A percentile compares a stretch with the other conserved stretches of the same genome.
Conservation (phyloP, 2,797 vertebrate genomes). For the Enteromius unitaeniatus region DNA sequence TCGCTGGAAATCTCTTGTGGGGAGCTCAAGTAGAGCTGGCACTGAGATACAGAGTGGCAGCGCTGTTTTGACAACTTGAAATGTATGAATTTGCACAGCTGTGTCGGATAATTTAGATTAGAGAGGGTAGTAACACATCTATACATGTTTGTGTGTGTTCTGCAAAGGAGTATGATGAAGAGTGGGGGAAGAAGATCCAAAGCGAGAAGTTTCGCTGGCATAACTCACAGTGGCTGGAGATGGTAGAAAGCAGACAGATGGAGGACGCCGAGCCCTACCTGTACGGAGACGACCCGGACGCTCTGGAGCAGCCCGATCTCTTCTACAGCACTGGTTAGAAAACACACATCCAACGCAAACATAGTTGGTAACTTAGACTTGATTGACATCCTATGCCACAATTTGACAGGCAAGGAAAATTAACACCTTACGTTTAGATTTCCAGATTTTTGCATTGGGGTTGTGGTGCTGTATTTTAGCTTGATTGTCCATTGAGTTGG, state of each 20-base stretch:
- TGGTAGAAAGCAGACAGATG: slow-evolving; percentile 92
- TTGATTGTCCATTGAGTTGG: background rate
- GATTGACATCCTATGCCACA: slow-evolving; percentile 11
- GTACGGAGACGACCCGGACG: slow-evolving; percentile 88
- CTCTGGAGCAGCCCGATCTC: slow-evolving; percentile 86
- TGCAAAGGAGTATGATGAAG: slow-evolving; percentile 91
- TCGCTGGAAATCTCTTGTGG: slow-evolving; percentile 12
- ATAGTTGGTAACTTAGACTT: background rate
- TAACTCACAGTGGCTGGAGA: slow-evolving; percentile 96
- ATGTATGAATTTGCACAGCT: slow-evolving; percentile 39
- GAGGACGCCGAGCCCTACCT: slow-evolving; percentile 90
- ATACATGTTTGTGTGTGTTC: slow-evolving; percentile 31
- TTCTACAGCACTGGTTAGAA: slow-evolving; percentile 88
- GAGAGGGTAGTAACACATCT: background rate
- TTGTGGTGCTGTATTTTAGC: slow-evolving; percentile 21
- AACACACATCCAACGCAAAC: slow-evolving; percentile 16
- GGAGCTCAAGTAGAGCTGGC: slow-evolving; percentile 23
- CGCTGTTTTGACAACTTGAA: slow-evolving; percentile 6
- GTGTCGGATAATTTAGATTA: slow-evolving; percentile 28
- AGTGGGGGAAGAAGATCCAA: slow-evolving; percentile 96
- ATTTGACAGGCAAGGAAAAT: slow-evolving; percentile 19
- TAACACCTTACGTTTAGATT: slow-evolving; percentile 15
- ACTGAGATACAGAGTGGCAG: background rate
- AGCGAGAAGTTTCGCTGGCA: slow-evolving; percentile 95
- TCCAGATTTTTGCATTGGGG: slow-evolving; percentile 13